Percentiles rank a stretch among this genome's conserved stretches.
Evolutionary conservation across 1,140 invertebrate species (phyloP).

Genomic region (Parasteatoda tepidariorum): DNA sequence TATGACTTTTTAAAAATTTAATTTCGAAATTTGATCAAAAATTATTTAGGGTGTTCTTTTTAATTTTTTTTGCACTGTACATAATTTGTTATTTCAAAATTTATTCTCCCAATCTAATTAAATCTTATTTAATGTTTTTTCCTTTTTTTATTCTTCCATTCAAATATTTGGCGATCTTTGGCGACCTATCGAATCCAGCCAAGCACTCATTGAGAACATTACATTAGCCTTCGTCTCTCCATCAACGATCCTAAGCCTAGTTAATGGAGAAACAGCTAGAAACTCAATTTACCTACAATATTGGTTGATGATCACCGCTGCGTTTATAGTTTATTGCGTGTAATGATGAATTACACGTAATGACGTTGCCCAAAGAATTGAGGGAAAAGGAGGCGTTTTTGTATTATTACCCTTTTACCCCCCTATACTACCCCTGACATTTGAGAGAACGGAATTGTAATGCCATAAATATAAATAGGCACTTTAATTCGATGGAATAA

Average conservation of each 20-base stretch:
- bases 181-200: background rate
- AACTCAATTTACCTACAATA: constrained; percentile 52
- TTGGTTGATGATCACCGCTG: constrained; percentile 23
- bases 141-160: background rate
- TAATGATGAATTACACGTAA: constrained; percentile 56
- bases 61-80: too few relatives aligned
- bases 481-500: background rate
- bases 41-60: too few relatives aligned
- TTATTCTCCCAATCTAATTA: too few relatives aligned
- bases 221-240: too few relatives aligned
- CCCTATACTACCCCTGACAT: background rate
- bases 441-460: background rate
- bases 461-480: background rate
- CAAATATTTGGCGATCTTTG: background rate
- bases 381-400: constrained; percentile 5
- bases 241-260: constrained; percentile 13
- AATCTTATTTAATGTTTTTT: too few relatives aligned
- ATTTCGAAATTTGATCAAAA: too few relatives aligned
- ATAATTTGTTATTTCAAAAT: too few relatives aligned
- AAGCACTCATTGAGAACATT: too few relatives aligned
- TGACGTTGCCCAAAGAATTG: constrained; percentile 18
- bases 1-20: too few relatives aligned
- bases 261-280: constrained; percentile 35
- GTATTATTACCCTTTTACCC: constrained; percentile 12
- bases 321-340: constrained; percentile 42